phyloP scores from a whole-genome alignment of 92 coral and sea anemone genomes.

The Porites divaricata region DNA sequence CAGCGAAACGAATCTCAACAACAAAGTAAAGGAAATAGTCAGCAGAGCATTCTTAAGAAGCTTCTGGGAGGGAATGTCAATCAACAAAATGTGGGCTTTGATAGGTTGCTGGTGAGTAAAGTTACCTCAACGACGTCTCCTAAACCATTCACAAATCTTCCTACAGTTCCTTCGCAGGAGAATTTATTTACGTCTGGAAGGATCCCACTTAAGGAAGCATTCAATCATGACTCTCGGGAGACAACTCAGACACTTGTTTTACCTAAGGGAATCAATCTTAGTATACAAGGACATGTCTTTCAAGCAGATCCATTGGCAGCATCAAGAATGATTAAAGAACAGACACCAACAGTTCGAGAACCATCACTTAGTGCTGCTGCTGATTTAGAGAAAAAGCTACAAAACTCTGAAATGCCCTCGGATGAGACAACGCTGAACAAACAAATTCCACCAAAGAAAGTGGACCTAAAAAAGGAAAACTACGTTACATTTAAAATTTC shows the following conservation, averaged over 20 bases:
- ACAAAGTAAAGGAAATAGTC: background rate
- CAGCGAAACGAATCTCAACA: constrained; percentile 22
- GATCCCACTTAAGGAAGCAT: constrained; percentile 1
- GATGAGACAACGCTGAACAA: background rate
- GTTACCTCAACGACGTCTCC: constrained; percentile 20
- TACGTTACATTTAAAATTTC: constrained; percentile 74
- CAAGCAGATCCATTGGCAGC: constrained; percentile 1
- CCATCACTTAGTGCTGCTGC: background rate
- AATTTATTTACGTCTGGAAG: constrained; percentile 25
- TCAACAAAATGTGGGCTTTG: background rate
- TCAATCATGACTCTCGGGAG: background rate
- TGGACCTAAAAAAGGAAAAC: background rate
- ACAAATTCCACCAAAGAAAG: constrained; percentile 4
- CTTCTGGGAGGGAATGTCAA: background rate
- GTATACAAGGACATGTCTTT: constrained; percentile 14
- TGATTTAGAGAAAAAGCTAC: background rate
- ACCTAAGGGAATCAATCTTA: constrained; percentile 16
- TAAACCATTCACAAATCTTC: background rate
- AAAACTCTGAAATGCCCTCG: background rate
- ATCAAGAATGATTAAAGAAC: constrained; percentile 17
- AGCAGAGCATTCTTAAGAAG: constrained; percentile 31
- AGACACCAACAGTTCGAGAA: constrained; percentile 6
- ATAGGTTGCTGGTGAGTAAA: constrained; percentile 11
- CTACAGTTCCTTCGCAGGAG: constrained; percentile 24
- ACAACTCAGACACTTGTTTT: background rate